Conservation (phyloP, 37 sponge, comb jelly and placozoan genomes). For the Corticium candelabrum region DNA sequence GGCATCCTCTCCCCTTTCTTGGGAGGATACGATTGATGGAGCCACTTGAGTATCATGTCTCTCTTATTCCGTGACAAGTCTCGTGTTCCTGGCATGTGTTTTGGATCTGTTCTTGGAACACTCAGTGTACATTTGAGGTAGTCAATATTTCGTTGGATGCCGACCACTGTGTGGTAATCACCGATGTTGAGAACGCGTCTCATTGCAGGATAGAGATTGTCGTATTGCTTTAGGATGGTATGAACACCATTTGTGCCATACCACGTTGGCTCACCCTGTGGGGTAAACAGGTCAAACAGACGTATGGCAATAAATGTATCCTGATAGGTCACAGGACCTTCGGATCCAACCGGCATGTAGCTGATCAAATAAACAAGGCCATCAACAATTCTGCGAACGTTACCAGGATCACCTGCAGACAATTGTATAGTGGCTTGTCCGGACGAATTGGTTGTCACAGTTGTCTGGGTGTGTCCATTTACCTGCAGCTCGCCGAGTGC, state of each 20-base stretch:
- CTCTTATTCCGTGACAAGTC: neutral
- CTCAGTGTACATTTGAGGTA: neutral
- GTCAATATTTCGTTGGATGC: neutral
- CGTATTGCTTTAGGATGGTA: neutral
- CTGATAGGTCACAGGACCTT: neutral
- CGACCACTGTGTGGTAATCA: neutral
- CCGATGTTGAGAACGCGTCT: neutral
- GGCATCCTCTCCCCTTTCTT: neutral
- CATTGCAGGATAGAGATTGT: neutral
- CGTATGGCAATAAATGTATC: neutral
- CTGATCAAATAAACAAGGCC: neutral
- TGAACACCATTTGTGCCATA: neutral
- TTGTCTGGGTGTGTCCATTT: too few relatives aligned
- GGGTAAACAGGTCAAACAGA: neutral
- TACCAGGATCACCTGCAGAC: too few relatives aligned
- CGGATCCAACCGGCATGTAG: neutral
- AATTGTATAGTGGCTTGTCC: too few relatives aligned
- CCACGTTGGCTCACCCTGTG: neutral
- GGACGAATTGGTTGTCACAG: too few relatives aligned
- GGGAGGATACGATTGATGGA: neutral
- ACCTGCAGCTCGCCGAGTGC: too few relatives aligned
- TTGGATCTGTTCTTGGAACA: neutral
- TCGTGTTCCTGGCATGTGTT: neutral
- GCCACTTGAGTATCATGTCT: neutral
- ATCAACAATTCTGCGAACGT: neutral